These are phyloP conservation scores for Athene cunicularia DNA, from an alignment of 2,113 vertebrate species.

Conservation along the genomic window DNA sequence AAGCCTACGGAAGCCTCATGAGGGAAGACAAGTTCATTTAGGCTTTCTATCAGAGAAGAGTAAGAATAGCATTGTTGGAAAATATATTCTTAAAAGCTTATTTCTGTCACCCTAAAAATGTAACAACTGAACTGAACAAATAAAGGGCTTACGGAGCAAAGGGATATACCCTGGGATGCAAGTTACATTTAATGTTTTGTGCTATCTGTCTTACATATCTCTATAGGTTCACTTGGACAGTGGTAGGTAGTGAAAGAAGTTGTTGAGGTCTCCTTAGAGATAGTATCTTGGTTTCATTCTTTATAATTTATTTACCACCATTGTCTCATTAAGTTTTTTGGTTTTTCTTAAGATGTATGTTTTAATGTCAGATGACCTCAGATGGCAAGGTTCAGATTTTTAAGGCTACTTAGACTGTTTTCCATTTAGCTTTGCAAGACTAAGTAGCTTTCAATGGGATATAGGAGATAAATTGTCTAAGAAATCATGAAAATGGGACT, in stretches of 20 bases:
- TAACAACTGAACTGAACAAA: not conserved
- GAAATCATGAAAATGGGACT: not conserved
- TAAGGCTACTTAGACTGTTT: not conserved
- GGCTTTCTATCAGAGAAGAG: not conserved
- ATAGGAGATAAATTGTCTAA: not conserved
- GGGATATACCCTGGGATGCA: not conserved
- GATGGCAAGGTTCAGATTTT: not conserved
- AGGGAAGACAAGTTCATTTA: not conserved
- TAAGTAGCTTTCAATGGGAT: not conserved
- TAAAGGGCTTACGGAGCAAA: not conserved
- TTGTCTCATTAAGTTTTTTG: not conserved
- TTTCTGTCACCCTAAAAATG: not conserved
- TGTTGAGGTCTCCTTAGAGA: not conserved
- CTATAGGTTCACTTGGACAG: not conserved
- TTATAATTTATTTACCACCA: not conserved
- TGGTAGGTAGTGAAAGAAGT: not conserved
- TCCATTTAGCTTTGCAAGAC: not conserved
- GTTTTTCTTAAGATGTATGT: not conserved
- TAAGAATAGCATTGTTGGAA: not conserved
- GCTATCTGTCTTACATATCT: not conserved
- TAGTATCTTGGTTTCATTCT: not conserved
- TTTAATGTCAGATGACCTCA: not conserved
- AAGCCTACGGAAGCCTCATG: not conserved
- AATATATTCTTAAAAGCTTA: not conserved
- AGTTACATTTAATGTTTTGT: not conserved